Conservation (phyloP, 2,797 vertebrate genomes). For the Sebastes iracundus region DNA sequence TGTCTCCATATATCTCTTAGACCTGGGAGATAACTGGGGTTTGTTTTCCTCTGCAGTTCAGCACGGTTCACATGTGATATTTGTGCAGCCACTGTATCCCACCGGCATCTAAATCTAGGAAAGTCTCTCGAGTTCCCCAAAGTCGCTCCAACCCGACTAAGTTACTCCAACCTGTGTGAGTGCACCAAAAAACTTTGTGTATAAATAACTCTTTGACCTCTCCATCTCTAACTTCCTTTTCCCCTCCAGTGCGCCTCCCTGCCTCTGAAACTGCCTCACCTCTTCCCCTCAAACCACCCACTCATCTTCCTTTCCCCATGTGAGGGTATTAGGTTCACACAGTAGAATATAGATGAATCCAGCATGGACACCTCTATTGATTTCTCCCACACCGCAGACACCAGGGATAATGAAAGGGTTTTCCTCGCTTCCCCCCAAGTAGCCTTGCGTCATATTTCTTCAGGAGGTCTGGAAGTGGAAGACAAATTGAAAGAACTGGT, state of each 20-base stretch:
- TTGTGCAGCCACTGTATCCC: neutral
- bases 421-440: constrained; percentile 55
- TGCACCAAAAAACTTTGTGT: constrained; percentile 32
- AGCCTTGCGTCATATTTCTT: constrained; percentile 67
- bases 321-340: constrained; percentile 74
- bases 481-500: constrained; percentile 41
- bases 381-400: constrained; percentile 71
- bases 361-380: constrained; percentile 74
- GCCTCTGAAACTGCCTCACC: constrained; percentile 43
- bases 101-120: constrained; percentile 10
- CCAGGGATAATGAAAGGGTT: constrained; percentile 74
- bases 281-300: constrained; percentile 60
- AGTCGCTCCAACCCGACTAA: constrained; percentile 14
- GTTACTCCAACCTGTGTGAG: constrained; percentile 20
- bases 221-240: constrained; percentile 39
- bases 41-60: constrained; percentile 27
- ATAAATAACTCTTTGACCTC: constrained; percentile 59
- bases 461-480: constrained; percentile 44
- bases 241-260: constrained; percentile 28
- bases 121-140: constrained; percentile 8
- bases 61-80: constrained; percentile 2
- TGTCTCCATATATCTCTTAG: constrained; percentile 25
- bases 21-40: neutral
- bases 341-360: constrained; percentile 77
- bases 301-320: constrained; percentile 60